phyloP scores from a whole-genome alignment of 92 coral and sea anemone species.

The Heteractis magnifica region DNA sequence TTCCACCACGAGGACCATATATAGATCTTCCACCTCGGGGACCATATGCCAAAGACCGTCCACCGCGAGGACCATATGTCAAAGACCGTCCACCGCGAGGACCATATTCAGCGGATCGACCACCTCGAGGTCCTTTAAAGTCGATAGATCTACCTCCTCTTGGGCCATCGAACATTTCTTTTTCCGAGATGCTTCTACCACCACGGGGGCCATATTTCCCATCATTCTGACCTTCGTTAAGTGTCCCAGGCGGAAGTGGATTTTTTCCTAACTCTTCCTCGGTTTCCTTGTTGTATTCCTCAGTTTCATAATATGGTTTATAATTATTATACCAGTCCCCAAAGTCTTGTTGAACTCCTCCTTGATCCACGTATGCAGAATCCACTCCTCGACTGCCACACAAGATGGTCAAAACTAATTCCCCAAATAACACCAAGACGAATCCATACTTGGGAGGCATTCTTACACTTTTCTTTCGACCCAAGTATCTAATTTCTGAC shows the following conservation, averaged over 20 bases:
- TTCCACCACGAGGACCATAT: too few relatives aligned
- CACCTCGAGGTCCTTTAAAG: constrained; percentile 40
- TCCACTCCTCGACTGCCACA: background rate
- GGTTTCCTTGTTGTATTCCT: constrained; percentile 14
- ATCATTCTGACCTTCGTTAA: background rate
- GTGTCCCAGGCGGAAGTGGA: constrained; percentile 5
- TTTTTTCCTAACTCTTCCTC: constrained; percentile 47
- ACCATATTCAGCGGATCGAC: constrained; percentile 28
- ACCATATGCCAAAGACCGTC: background rate
- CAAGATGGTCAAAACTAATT: constrained; percentile 1
- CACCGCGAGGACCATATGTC: background rate
- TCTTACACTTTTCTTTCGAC: background rate
- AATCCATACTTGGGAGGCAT: constrained; percentile 5
- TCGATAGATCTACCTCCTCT: constrained; percentile 31
- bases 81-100: constrained; percentile 63
- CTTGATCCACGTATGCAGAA: background rate
- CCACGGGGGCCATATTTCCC: constrained; percentile 57
- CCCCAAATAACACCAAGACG: background rate
- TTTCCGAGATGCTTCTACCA: constrained; percentile 36
- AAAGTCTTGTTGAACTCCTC: constrained; percentile 13
- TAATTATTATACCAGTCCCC: constrained; percentile 38
- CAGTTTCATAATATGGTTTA: constrained; percentile 27
- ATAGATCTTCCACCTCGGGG: background rate
- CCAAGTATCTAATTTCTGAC: background rate
- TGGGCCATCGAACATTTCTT: constrained; percentile 31